A percentile compares a stretch with the other conserved stretches of the same genome.
phyloP scores from a whole-genome alignment of 92 coral and sea anemone species.

The Porites divaricata region DNA sequence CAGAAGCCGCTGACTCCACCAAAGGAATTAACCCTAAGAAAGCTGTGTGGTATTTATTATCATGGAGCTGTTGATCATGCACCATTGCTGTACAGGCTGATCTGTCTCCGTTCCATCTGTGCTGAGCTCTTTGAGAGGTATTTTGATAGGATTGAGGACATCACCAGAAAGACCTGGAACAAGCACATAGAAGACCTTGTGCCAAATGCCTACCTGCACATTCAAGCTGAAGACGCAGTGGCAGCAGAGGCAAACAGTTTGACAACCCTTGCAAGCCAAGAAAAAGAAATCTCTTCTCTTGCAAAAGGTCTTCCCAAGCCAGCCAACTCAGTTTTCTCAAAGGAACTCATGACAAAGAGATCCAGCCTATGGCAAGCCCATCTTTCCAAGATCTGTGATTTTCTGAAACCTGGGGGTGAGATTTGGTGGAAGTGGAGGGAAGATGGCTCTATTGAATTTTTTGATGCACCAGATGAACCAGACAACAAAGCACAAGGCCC shows the following conservation, averaged over 20 bases:
- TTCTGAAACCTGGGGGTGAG: slow-evolving; percentile 18
- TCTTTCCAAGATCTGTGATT: slow-evolving; percentile 40
- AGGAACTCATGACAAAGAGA: slow-evolving; percentile 12
- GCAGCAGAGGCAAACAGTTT: slow-evolving; percentile 3
- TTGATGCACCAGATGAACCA: slow-evolving; percentile 24
- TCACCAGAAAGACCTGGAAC: slow-evolving; percentile 49
- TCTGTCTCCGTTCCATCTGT: slow-evolving; percentile 41
- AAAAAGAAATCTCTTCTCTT: slow-evolving; percentile 34
- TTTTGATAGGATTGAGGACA: slow-evolving; percentile 35
- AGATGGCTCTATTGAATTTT: slow-evolving; percentile 46
- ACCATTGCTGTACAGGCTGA: slow-evolving; percentile 45
- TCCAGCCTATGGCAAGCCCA: slow-evolving; percentile 42
- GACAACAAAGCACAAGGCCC: slow-evolving; percentile 26
- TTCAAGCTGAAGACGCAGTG: slow-evolving; percentile 37
- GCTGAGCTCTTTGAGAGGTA: slow-evolving; percentile 52
- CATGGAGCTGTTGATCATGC: slow-evolving; percentile 62
- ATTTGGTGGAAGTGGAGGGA: slow-evolving; percentile 49
- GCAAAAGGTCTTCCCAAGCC: slow-evolving; percentile 45
- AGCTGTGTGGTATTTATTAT: slow-evolving; percentile 52
- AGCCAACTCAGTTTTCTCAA: slow-evolving; percentile 13
- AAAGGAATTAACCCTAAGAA: slow-evolving; percentile 37
- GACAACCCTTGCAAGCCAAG: slow-evolving; percentile 26
- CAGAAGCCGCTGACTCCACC: slow-evolving; percentile 29
- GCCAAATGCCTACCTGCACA: slow-evolving; percentile 41
- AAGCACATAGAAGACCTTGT: slow-evolving; percentile 41